phyloP scores from a whole-genome alignment of 2,888 invertebrate genomes.

The Eretmocerus hayati region DNA sequence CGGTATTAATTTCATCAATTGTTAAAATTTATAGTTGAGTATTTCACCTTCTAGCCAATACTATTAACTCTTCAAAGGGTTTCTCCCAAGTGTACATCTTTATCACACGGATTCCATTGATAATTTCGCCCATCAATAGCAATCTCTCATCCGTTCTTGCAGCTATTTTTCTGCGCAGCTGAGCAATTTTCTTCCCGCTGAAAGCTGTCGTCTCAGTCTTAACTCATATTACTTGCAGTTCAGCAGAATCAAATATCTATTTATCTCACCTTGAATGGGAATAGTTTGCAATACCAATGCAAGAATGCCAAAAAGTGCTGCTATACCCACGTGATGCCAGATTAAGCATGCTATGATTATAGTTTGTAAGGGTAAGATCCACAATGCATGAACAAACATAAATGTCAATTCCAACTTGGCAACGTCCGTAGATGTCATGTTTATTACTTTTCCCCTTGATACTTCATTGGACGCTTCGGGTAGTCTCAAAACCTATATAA shows the following conservation, averaged over 20 bases:
- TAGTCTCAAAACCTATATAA: conserved; percentile 49
- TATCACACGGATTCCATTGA: conserved; percentile 71
- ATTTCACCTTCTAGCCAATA: conserved; percentile 61
- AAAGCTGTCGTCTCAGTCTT: conserved; percentile 47
- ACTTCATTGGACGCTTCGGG: conserved; percentile 33
- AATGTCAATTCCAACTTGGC: conserved; percentile 69
- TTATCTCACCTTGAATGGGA: conserved; percentile 48
- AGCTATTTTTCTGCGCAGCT: conserved; percentile 48
- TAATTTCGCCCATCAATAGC: conserved; percentile 73
- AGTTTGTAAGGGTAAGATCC: conserved; percentile 72
- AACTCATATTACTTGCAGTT: no score
- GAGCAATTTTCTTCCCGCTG: conserved; percentile 46
- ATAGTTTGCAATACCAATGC: conserved; percentile 52
- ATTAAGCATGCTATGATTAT: conserved; percentile 56
- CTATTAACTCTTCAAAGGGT: conserved; percentile 65
- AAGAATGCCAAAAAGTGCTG: conserved; percentile 56
- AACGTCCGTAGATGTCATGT: conserved; percentile 79
- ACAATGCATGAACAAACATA: conserved; percentile 65
- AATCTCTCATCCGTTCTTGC: conserved; percentile 63
- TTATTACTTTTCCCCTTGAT: conserved; percentile 63
- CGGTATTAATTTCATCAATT: no score
- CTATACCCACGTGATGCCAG: conserved; percentile 50
- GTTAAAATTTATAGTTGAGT: no score
- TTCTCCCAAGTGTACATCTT: conserved; percentile 86
- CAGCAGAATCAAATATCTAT: no score